Evolutionary conservation across 1,140 invertebrate genomes (phyloP), one percentile per base, ranked within the genome.

Genomic region (Leptopilina boulardi): DNA sequence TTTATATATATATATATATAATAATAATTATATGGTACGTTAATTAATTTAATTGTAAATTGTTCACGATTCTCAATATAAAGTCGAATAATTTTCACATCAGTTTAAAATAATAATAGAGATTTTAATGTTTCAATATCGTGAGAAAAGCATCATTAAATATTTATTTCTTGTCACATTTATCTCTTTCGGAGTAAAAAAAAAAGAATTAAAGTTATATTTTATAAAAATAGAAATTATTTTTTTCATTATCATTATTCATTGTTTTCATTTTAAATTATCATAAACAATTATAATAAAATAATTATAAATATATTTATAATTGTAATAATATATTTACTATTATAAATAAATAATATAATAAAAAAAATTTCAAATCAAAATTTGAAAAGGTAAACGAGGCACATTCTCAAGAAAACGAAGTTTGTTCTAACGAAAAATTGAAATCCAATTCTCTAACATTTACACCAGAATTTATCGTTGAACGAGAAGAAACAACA

Each of bases 381-480:
- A 30, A 26, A n/a, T 66, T 30, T 4, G n/a, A 30, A 66, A 34
- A 66, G 59, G 23, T 23, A 30, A n/a, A 30, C 2, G 59, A 66
- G 11, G 3, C 26, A 30, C 0, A n/a, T 30, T 66, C 59, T 30
- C 26, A 23, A 4, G 59, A 66, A 34, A 26, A n/a, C 1, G 23
- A 23, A 4, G 18, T 2, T 30, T 82, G 79, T 77, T 47, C 75
- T 2, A 80, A 80, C 56, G 38, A 70, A 13, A 77, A 75, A 2
- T 80, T 80, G n/a, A 83, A 83, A 74, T 70, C 82, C 13, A 80
- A 83, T 47, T 78, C 80, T 11, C 76, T 80, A 18, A 78, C 80
- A 10, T 83, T 83, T 51, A 82, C 76, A 15, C 82, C 80, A 41
- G 78, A 80, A 70, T 76, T 42, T 21, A 51, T 82, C 8, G 47